Conservation (phyloP, 2,888 invertebrate genomes). For the Phasia obesa region DNA sequence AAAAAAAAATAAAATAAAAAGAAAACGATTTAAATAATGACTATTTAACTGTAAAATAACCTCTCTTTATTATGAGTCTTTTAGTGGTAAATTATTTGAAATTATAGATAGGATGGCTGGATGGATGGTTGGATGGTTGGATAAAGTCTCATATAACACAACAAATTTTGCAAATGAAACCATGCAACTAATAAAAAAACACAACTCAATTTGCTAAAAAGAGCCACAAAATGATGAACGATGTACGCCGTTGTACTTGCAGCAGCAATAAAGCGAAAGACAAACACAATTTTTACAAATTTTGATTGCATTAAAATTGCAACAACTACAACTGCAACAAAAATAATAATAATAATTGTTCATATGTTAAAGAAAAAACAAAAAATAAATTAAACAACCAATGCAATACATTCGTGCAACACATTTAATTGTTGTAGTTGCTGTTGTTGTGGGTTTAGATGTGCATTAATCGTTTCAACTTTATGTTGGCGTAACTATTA, state of each 20-base stretch:
- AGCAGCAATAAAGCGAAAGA: conserved; percentile 2
- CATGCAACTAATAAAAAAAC: conserved; percentile 9
- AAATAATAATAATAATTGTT: conserved; percentile 47
- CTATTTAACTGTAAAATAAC: conserved; percentile 48
- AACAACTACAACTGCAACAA: conserved; percentile 29
- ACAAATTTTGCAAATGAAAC: conserved; percentile 27
- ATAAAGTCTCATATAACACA: conserved; percentile 25
- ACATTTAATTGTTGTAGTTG: conserved; percentile 27
- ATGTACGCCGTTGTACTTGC: conserved; percentile 14
- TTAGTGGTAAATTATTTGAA: conserved; percentile 25
- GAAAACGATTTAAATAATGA: conserved; percentile 36
- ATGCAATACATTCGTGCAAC: conserved; percentile 22
- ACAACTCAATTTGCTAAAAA: conserved; percentile 50
- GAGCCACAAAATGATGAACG: conserved; percentile 23
- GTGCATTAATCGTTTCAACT: conserved; percentile 50
- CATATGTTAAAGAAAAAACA: conserved; percentile 40
- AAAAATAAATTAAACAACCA: conserved; percentile 14
- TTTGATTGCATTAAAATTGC: conserved; percentile 66
- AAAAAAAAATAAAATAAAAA: no score
- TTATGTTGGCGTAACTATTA: conserved; percentile 64
- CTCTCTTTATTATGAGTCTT: conserved; percentile 23
- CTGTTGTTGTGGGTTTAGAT: conserved; percentile 36
- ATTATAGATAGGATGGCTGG: conserved; percentile 36
- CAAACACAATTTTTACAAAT: conserved; percentile 44
- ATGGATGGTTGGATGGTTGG: no score